phyloP scores from a whole-genome alignment of 64 coral and sea anemone species.

The Montipora efflorescens region DNA sequence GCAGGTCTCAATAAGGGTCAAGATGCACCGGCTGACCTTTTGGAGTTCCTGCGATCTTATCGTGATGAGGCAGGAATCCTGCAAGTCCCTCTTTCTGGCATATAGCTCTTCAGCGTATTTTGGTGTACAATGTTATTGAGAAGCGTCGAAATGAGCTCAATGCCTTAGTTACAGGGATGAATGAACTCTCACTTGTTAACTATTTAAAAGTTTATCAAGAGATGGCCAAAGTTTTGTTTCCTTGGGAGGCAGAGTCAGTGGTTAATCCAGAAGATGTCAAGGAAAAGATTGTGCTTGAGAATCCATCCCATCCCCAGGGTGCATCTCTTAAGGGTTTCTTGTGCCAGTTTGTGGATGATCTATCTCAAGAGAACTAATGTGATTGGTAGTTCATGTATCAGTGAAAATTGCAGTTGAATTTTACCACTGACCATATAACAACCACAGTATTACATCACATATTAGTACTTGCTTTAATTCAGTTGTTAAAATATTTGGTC shows the following conservation, averaged over 20 bases:
- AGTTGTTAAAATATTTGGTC: no score
- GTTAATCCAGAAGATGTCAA: background rate
- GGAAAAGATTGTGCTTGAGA: slow-evolving; percentile 1
- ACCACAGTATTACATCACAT: background rate
- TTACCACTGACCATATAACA: background rate
- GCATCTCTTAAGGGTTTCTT: background rate
- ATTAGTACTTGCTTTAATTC: no score
- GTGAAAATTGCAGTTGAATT: no score
- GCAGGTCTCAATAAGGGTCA: background rate
- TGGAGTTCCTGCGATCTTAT: slow-evolving; percentile 23
- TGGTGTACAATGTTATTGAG: slow-evolving; percentile 11
- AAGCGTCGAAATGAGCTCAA: background rate
- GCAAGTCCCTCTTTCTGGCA: slow-evolving; percentile 37
- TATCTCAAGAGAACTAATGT: background rate
- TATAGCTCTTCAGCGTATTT: slow-evolving; percentile 20
- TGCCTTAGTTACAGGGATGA: slow-evolving; percentile 33
- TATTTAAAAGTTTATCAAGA: background rate
- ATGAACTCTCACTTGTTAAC: slow-evolving; percentile 23
- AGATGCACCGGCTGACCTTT: background rate
- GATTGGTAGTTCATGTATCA: background rate
- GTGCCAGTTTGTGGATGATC: slow-evolving; percentile 1
- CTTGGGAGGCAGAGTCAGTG: background rate
- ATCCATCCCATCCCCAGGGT: background rate
- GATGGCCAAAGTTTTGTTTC: background rate
- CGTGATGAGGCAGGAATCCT: slow-evolving; percentile 44